Percentiles rank a stretch among this genome's conserved stretches.
These are phyloP conservation scores for Drosophila rellima DNA, from an alignment of 2,888 invertebrate species.

Conservation along the genomic window DNA sequence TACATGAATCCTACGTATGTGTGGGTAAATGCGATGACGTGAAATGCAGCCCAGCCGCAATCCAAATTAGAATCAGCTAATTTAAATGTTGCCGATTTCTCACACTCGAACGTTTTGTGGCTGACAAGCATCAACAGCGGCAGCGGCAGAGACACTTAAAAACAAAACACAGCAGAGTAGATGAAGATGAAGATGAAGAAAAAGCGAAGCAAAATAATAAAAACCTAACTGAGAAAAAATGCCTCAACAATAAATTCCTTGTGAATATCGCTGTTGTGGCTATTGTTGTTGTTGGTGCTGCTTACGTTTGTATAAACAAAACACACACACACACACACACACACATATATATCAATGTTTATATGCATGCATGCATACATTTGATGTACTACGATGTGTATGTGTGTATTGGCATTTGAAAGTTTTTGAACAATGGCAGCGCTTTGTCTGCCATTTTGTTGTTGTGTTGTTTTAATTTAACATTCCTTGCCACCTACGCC, in stretches of 20 bases:
- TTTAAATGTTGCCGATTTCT: slow-evolving; percentile 71
- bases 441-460: slow-evolving; percentile 61
- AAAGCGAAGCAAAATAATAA: slow-evolving; percentile 30
- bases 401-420: slow-evolving; percentile 43
- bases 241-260: slow-evolving; percentile 81
- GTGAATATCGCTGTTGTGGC: slow-evolving; percentile 42
- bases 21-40: slow-evolving; percentile 47
- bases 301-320: slow-evolving; percentile 53
- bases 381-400: neutral
- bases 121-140: slow-evolving; percentile 15
- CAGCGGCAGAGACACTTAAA: slow-evolving; percentile 32
- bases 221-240: slow-evolving; percentile 56
- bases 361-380: slow-evolving; percentile 10
- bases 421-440: slow-evolving; percentile 61
- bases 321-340: slow-evolving; percentile 21
- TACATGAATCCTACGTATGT: neutral
- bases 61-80: slow-evolving; percentile 74
- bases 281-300: slow-evolving; percentile 23
- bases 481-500: slow-evolving; percentile 56
- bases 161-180: slow-evolving; percentile 15
- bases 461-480: slow-evolving; percentile 18
- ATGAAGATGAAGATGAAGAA: neutral
- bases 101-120: slow-evolving; percentile 57
- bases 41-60: slow-evolving; percentile 63
- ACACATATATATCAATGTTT: slow-evolving; percentile 5